Base-by-base conservation (phyloP, 23 tunicate species). In the Ascidia mentula region DNA sequence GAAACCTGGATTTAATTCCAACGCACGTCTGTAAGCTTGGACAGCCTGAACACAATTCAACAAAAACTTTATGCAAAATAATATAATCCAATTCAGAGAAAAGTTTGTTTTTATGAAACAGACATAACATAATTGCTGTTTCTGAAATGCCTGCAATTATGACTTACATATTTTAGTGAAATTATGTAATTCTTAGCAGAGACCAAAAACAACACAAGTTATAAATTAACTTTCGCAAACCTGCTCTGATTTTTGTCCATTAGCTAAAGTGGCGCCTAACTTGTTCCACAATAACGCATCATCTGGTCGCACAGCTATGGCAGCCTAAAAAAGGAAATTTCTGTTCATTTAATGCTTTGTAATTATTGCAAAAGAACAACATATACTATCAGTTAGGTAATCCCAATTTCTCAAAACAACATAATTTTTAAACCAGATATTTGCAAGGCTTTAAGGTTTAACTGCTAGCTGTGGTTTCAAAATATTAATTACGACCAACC, bases 261-360 rank as follows among this genome's bases (percentile, higher is more conserved):
- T 93, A 18, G 98, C 98, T 31, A 93, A 60, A 6, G 98, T 93
- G 18, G 98, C 98, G 8, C 98, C 98, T 9, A 93, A 80, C 59
- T 93, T 93, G 59, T 93, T 93, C 98, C 98, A 93, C 36, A 93
- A 65, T 31, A 88, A 77, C 18, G 98, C 84, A 45, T 93, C 98
- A 45, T 88, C 84, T 26, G 98, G 98, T 77, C 89, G 38, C 1
- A 93, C 92, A 32, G 98, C 83, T 22, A 93, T 31, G 7, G 98
- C 98, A 6, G 93, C 89, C 98, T 93, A 80, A 32, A 28, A 3
- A 53, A 53, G 24, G 7, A 15, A 9, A 9, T 42, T 42, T 42
- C 15, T 42, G 15, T 42, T 9, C 15, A 9, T 42, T 42, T 12
- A 9, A 42, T 42, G 12, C 15, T 12, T 42, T 42, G 15, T 15